Evolutionary conservation across 92 coral and sea anemone species (phyloP), one percentile per base, ranked within the genome.

Genomic region (Desmophyllum pertusum): DNA sequence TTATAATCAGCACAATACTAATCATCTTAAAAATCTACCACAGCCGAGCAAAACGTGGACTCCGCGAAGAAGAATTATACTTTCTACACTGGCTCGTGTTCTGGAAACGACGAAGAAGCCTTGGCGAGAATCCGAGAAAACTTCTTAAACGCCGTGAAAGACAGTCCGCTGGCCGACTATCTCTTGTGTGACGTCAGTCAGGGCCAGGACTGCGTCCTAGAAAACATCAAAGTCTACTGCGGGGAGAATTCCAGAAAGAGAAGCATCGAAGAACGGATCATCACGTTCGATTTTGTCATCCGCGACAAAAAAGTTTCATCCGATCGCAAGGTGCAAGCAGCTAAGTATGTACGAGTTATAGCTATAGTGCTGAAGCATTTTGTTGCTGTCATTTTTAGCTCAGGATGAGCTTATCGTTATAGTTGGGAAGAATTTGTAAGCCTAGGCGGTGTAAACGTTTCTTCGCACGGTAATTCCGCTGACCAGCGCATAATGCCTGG

Each of bases 41-140:
- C 78, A 82, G 86, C 86, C 62, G 79, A 82, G 70, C 42, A 82
- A 72, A 82, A 71, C 51, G 95, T 93, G 1, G 89, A 83, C 70
- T 91, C 95, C 5, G 94, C 95, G 2, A 86, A 78, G 80, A 96
- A 96, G 77, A 87, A 93, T 71, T 91, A 94, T 37, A 96, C 95
- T 18, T 95, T 95, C 71, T 96, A 92, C 91, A 92, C 98, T 21
- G 99, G 99, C 25, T 79, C 94, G 10, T 96, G 99, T 71, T 50
- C 73, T 25, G 95, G 87, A 25, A 77, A 91, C 78, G 88, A 94
- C 73, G 84, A 90, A n/a, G 81, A 88, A 33, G 91, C 97, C 25
- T 78, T 96, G 76, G 80, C 78, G 55, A 91, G 84, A 15, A 94
- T 96, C 70, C 90, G 95, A 39, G 64, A 39, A 46, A 90, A 94